A percentile compares a stretch with the other conserved stretches of the same genome.
phyloP scores from a whole-genome alignment of 2,888 invertebrate species.

The Meandrusa payeni region DNA sequence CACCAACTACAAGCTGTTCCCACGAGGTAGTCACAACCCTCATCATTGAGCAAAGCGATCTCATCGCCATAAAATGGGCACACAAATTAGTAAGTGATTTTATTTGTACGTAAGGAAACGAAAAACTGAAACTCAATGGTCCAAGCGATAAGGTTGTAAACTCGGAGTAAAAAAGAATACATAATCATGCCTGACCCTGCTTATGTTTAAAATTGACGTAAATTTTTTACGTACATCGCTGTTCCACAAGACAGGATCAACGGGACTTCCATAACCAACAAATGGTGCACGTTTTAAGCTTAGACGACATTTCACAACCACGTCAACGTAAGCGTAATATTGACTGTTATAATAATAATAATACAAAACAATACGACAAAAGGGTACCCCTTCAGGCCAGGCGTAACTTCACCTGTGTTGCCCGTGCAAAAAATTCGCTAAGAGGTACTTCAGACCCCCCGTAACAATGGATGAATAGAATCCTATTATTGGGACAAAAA shows the following conservation, averaged over 20 bases:
- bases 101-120: no score
- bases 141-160: no score
- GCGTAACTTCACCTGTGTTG: constrained; percentile 52
- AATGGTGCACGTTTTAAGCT: background rate
- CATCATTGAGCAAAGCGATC: no score
- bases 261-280: background rate
- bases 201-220: no score
- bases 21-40: no score
- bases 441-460: constrained; percentile 54
- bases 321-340: constrained; percentile 19
- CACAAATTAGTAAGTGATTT: no score
- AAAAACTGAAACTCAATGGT: no score
- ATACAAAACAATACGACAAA: constrained; percentile 30
- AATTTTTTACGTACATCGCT: no score
- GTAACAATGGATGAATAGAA: constrained; percentile 56
- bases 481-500: constrained; percentile 48
- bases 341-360: constrained; percentile 19
- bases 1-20: no score
- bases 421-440: constrained; percentile 49
- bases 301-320: constrained; percentile 6
- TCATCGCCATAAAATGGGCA: no score
- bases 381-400: constrained; percentile 44
- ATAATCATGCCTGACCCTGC: no score
- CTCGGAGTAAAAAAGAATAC: no score
- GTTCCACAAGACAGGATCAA: background rate